Base-by-base conservation (phyloP, 2,888 invertebrate genomes). In the Embidobia sp. region DNA sequence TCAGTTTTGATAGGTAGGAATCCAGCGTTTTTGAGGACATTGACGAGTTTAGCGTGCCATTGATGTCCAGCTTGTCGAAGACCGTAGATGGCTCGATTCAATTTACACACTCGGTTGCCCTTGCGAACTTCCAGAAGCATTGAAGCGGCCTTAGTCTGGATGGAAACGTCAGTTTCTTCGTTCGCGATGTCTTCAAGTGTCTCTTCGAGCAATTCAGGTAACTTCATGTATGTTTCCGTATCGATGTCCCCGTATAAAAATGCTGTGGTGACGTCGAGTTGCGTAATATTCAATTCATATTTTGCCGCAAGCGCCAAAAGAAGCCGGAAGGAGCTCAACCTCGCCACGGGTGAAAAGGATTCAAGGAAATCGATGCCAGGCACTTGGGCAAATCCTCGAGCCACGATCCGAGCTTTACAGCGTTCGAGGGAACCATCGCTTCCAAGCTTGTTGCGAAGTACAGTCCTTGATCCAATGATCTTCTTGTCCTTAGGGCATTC, bases 341-440 rank as follows among this genome's bases (percentile, higher is more conserved):
- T 53, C 5, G 75, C 77, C 5, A 79, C 79, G 0, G 78, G 77
- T 8, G 78, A 70, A n/a, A 66, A 81, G 5, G 75, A 77, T 15
- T 77, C 72, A 10, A 75, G 16, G 22, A 70, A 80, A 40, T 80
- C 61, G 7, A 79, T 44, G 1, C 80, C 73, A 7, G 55, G 79
- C 15, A 69, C 61, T 27, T 81, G 74, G 6, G 75, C 16, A 16
- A 77, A 81, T 0, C 74, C 78, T 51, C 49, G 51, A 7, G 79
- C 78, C 3, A 81, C 79, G 1, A 80, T 27, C 18, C 80, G 26
- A 2, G 80, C 78, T 49, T 80, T 79, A 40, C 66, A 46, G 11
- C 64, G 37, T 22, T 74, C 73, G 7, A 79, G 15, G 5, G 46
- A 37, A 4, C 72, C 76, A 16, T 78, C 63, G 0, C 75, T n/a